phyloP scores from a whole-genome alignment of 2,113 vertebrate species.

The Australoheros scitulus region DNA sequence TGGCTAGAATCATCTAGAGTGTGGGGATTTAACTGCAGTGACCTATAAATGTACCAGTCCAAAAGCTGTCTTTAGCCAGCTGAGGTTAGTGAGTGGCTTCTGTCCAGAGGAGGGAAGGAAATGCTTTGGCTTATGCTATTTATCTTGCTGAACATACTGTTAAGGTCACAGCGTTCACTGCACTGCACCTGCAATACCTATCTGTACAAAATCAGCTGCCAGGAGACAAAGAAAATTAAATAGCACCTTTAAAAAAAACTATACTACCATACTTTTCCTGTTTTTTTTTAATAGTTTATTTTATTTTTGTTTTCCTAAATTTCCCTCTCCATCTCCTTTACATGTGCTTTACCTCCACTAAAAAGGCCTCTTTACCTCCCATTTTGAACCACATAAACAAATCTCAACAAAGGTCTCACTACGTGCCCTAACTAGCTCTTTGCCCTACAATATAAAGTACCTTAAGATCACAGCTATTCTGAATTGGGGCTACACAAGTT shows the following conservation, averaged over 20 bases:
- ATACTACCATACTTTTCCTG: not conserved
- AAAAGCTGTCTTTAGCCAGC: constrained; percentile 21
- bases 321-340: not conserved
- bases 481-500: not conserved
- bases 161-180: constrained; percentile 21
- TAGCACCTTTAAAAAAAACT: not conserved
- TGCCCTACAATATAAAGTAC: not conserved
- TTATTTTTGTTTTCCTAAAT: not conserved
- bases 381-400: not conserved
- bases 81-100: constrained; percentile 43
- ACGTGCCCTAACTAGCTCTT: not conserved
- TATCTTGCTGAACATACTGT: not conserved
- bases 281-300: not conserved
- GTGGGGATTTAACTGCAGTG: constrained; percentile 52
- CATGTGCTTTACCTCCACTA: not conserved
- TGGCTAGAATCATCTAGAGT: constrained; percentile 41
- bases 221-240: not conserved
- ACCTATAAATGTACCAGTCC: constrained; percentile 35
- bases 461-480: not conserved
- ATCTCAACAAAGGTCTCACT: not conserved
- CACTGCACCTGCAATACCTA: not conserved
- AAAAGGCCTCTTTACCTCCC: not conserved
- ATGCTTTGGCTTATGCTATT: constrained; percentile 51
- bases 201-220: not conserved
- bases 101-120: constrained; percentile 18